phyloP scores from a whole-genome alignment of 2,113 vertebrate genomes.

The Origma solitaria region DNA sequence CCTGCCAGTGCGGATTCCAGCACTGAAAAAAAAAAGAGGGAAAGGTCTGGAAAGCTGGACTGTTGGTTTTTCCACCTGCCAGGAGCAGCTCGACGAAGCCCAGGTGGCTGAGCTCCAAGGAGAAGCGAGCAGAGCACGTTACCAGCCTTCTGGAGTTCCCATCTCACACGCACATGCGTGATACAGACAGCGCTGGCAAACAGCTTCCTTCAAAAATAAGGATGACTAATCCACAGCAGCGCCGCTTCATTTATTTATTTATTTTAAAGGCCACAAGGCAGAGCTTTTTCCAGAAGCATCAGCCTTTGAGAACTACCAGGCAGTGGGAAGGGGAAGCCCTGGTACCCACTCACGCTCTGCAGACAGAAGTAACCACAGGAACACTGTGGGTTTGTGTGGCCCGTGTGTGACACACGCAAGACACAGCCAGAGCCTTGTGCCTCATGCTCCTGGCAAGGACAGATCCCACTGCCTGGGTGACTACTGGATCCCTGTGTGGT shows the following conservation, averaged over 20 bases:
- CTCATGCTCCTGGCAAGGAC: background rate
- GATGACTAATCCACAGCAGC: conserved; percentile 22
- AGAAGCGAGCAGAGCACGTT: background rate
- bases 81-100: background rate
- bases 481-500: background rate
- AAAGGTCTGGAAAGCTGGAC: background rate
- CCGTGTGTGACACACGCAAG: accelerated
- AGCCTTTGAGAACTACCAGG: background rate
- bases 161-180: background rate
- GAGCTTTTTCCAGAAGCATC: conserved; percentile 29
- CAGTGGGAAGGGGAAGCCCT: conserved; percentile 11
- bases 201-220: conserved; percentile 14
- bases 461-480: background rate
- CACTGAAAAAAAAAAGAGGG: background rate
- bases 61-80: background rate
- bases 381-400: background rate
- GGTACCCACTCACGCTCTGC: background rate
- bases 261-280: conserved; percentile 1
- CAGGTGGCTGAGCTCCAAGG: background rate
- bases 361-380: background rate
- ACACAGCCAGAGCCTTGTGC: background rate
- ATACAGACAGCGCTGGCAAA: background rate
- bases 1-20: background rate
- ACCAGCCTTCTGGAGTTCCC: background rate
- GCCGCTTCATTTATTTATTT: background rate